Conservation (phyloP, 2,797 vertebrate genomes). For the Tangara arthus region DNA sequence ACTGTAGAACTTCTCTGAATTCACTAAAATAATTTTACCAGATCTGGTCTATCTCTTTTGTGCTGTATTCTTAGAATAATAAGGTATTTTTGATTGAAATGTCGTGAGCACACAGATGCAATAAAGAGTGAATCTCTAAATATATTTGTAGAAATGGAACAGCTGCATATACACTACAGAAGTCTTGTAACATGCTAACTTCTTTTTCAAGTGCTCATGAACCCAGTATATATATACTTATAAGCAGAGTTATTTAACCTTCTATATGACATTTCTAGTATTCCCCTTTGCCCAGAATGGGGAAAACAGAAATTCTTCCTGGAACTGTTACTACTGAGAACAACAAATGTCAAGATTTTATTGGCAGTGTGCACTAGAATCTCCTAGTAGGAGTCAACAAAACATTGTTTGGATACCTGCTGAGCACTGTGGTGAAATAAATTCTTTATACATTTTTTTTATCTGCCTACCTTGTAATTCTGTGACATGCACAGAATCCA, state of each 20-base stretch:
- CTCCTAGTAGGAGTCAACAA: background rate
- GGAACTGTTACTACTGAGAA: background rate
- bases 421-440: background rate
- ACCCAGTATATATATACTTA: background rate
- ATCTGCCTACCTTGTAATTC: background rate
- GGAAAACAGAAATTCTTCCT: background rate
- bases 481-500: background rate
- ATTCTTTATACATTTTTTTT: background rate
- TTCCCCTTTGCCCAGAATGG: background rate
- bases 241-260: background rate
- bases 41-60: background rate
- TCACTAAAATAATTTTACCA: background rate
- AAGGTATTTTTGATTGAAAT: background rate
- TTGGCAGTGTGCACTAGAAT: background rate
- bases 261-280: background rate
- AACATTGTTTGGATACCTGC: background rate
- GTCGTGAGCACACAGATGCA: background rate
- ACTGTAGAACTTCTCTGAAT: background rate
- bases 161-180: background rate
- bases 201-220: background rate
- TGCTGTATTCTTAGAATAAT: background rate
- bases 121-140: background rate
- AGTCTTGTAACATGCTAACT: background rate
- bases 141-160: background rate
- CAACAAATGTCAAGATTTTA: conserved; percentile 10